Conservation (phyloP, 2,797 vertebrate genomes). For the Rhinella marina region DNA sequence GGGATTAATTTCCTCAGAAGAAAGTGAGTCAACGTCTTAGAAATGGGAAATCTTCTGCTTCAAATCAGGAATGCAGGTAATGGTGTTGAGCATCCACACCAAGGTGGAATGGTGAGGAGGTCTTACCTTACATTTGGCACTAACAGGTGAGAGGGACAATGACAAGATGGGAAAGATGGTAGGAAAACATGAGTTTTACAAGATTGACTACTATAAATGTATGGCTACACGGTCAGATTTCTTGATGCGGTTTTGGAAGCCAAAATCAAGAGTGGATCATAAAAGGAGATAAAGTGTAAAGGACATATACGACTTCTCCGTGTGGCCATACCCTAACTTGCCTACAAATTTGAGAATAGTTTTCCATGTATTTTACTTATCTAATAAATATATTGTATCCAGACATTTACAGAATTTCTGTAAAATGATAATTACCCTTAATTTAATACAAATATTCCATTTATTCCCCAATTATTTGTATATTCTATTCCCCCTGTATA, state of each 20-base stretch:
- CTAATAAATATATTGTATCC: not conserved
- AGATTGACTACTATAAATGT: not conserved
- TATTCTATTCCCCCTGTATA: not conserved
- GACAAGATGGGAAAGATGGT: not conserved
- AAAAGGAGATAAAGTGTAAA: too few species aligned
- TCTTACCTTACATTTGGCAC: too few species aligned
- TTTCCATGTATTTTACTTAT: not conserved
- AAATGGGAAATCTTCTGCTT: too few species aligned
- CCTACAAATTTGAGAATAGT: not conserved
- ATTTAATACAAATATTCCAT: not conserved
- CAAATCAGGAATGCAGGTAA: not conserved
- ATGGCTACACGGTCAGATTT: too few species aligned
- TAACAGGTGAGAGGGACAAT: too few species aligned
- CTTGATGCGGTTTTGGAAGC: too few species aligned
- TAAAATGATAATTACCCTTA: not conserved
- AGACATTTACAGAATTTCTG: not conserved
- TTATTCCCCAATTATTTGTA: not conserved
- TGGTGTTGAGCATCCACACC: not conserved
- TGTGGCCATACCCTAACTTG: too few species aligned
- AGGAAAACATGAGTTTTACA: not conserved
- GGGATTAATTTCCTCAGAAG: too few species aligned
- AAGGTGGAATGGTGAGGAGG: too few species aligned
- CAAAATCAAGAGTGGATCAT: too few species aligned
- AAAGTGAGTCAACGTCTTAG: too few species aligned
- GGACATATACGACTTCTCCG: too few species aligned